Evolutionary conservation across 92 coral and sea anemone genomes (phyloP).

Genomic region (Nematostella vectensis): DNA sequence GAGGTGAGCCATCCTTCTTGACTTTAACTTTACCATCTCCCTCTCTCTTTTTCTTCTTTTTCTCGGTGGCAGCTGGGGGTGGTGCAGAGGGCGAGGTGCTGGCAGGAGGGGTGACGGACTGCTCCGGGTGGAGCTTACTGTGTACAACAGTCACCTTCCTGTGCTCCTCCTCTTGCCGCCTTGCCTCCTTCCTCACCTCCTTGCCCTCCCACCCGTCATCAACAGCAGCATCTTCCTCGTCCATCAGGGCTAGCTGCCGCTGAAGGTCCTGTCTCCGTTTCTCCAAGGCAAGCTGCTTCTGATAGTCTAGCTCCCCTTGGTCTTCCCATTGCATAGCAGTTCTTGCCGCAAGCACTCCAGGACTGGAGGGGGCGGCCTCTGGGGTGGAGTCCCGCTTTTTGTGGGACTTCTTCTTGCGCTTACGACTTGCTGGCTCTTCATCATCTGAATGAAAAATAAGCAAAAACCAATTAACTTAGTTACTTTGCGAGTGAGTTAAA

Average conservation of each 20-base stretch:
- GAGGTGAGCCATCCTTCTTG: conserved; percentile 38
- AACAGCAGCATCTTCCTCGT: conserved; percentile 73
- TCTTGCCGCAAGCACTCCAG: conserved; percentile 40
- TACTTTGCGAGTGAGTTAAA: too few relatives aligned
- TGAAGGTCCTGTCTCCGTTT: conserved; percentile 81
- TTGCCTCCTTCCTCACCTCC: conserved; percentile 27
- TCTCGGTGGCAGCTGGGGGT: conserved; percentile 43
- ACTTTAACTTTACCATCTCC: conserved; percentile 50
- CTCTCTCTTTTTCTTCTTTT: conserved; percentile 79
- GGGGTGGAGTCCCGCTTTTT: conserved; percentile 54
- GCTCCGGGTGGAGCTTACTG: conserved; percentile 71
- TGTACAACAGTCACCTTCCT: conserved; percentile 72
- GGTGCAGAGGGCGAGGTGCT: conserved; percentile 31
- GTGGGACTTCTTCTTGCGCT: conserved; percentile 47
- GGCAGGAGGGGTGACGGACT: conserved; percentile 43
- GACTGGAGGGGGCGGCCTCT: conserved; percentile 31
- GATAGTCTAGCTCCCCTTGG: conserved; percentile 69
- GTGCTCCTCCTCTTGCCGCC: conserved; percentile 48
- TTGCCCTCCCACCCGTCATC: conserved; percentile 41
- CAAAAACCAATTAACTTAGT: conserved; percentile 1
- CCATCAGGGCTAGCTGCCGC: conserved; percentile 83
- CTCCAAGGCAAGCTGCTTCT: conserved; percentile 76
- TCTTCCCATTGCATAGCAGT: conserved; percentile 86
- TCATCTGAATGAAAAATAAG: conserved; percentile 23
- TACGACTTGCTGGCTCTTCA: conserved; percentile 25